Conservation (phyloP, 2,888 invertebrate genomes). For the Pandemis cinnamomeana region DNA sequence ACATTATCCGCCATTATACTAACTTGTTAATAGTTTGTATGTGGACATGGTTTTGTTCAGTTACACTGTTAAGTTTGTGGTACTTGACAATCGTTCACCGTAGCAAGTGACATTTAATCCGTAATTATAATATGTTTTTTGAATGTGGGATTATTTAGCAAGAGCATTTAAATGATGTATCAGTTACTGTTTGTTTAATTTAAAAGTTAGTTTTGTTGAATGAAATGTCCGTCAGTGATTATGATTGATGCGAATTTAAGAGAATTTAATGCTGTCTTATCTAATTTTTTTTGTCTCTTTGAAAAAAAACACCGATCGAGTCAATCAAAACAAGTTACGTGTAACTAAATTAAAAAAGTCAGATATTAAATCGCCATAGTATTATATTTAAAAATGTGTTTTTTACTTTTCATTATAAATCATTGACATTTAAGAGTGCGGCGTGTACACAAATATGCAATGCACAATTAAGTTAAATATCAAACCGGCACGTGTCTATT, state of each 20-base stretch:
- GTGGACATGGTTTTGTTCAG: not conserved
- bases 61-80: not conserved
- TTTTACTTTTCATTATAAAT: no score
- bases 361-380: no score
- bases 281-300: no score
- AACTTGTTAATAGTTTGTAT: not conserved
- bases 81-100: not conserved
- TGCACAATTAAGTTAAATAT: not conserved
- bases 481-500: not conserved
- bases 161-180: not conserved
- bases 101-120: constrained; percentile 26
- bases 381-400: no score
- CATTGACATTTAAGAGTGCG: not conserved
- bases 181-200: not conserved
- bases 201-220: not conserved
- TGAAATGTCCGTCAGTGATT: not conserved
- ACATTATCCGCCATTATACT: not conserved
- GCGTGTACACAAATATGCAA: not conserved
- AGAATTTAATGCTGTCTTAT: constrained; percentile 4
- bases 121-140: constrained; percentile 9
- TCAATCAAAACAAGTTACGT: not conserved
- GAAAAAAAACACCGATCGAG: no score
- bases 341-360: no score
- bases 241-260: not conserved
- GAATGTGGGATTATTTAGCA: constrained; percentile 6